phyloP scores from a whole-genome alignment of 2,113 vertebrate species.

The Cervus canadensis region DNA sequence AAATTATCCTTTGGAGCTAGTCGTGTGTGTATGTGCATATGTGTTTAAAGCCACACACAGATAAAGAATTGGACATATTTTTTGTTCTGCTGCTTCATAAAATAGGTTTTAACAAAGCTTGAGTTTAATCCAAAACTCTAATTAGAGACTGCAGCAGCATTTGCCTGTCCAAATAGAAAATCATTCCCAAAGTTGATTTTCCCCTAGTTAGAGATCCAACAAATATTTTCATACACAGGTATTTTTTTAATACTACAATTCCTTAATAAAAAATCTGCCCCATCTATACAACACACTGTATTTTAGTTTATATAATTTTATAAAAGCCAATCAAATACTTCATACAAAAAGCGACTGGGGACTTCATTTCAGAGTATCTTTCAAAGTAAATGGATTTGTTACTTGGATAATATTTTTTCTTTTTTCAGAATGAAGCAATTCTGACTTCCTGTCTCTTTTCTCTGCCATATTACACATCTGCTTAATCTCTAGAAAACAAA shows the following conservation, averaged over 20 bases:
- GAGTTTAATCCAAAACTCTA: conserved; percentile 72
- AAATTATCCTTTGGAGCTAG: conserved; percentile 29
- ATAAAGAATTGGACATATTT: conserved; percentile 58
- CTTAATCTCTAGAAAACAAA: conserved; percentile 36
- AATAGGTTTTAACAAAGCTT: conserved; percentile 68
- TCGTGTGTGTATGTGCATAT: neutral
- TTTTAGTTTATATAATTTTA: conserved; percentile 31
- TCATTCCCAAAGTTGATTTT: conserved; percentile 37
- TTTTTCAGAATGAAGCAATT: neutral
- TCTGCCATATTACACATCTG: conserved; percentile 45
- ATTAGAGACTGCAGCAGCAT: conserved; percentile 58
- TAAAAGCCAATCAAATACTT: neutral
- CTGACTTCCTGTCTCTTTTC: conserved; percentile 13
- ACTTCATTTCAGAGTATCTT: conserved; percentile 30
- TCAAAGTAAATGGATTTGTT: conserved; percentile 32
- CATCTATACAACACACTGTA: neutral
- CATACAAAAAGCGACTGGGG: conserved; percentile 27
- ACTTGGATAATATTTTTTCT: neutral
- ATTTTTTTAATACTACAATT: neutral
- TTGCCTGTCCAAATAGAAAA: conserved; percentile 71
- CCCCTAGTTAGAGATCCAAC: conserved; percentile 44
- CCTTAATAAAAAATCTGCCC: conserved; percentile 6
- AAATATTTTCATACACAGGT: conserved; percentile 28
- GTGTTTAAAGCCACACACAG: conserved; percentile 45
- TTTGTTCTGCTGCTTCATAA: conserved; percentile 45